Conservation (phyloP, 2,888 invertebrate genomes). For the Heterodera filipjevi region DNA sequence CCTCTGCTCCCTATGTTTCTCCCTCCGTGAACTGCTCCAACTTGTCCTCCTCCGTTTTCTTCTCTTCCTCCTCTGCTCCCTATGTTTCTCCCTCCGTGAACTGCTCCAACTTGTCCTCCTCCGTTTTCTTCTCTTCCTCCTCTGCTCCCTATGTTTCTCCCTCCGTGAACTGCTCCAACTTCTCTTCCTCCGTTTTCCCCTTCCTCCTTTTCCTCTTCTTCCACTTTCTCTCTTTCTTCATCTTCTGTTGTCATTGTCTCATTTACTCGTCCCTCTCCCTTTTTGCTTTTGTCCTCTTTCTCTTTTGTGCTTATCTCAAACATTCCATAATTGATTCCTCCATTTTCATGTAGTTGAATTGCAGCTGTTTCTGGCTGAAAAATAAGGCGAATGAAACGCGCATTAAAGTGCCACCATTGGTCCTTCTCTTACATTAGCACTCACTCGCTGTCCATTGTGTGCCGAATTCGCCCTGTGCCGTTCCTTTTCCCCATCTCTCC, state of each 20-base stretch:
- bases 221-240: not conserved
- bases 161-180: not conserved
- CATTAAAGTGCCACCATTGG: not conserved
- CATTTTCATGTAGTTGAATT: not conserved
- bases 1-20: not conserved
- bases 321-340: not conserved
- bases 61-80: not conserved
- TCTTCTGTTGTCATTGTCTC: not conserved
- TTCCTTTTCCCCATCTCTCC: not conserved
- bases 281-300: not conserved
- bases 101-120: no score
- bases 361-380: not conserved
- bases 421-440: no score
- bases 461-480: not conserved
- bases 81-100: not conserved
- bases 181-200: slow-evolving; percentile 1
- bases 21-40: not conserved
- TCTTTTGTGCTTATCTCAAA: slow-evolving; percentile 3
- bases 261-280: slow-evolving; percentile 2
- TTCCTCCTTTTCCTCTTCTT: not conserved
- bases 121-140: not conserved
- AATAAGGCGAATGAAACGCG: not conserved
- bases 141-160: not conserved
- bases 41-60: no score
- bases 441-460: not conserved